phyloP scores from a whole-genome alignment of 2,113 vertebrate genomes.

The Mustelus asterias region DNA sequence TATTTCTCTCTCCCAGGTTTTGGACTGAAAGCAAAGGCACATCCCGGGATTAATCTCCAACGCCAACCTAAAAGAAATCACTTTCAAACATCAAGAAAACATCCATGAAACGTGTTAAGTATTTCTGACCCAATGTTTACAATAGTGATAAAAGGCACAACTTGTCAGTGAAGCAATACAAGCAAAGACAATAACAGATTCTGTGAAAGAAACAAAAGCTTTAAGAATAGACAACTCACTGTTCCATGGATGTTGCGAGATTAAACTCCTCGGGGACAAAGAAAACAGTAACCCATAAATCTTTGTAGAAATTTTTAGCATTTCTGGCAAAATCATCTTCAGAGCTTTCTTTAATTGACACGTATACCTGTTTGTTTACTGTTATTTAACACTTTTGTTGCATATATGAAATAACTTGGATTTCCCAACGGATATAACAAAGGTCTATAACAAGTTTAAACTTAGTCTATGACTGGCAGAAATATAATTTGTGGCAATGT shows the following conservation, averaged over 20 bases:
- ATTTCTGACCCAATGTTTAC: slow-evolving; percentile 14
- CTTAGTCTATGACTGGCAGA: background rate
- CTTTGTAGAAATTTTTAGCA: slow-evolving; percentile 19
- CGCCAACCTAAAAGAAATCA: background rate
- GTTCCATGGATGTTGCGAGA: background rate
- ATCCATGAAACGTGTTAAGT: background rate
- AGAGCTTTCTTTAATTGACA: slow-evolving; percentile 32
- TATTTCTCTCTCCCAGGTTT: too few species aligned
- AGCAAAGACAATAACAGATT: background rate
- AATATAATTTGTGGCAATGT: slow-evolving; percentile 9
- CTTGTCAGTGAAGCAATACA: slow-evolving; percentile 21
- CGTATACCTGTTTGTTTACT: background rate
- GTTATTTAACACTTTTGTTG: slow-evolving; percentile 9
- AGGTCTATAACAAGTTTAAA: slow-evolving; percentile 12
- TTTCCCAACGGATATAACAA: background rate
- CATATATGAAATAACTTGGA: background rate
- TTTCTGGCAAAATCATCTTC: background rate
- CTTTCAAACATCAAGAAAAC: background rate
- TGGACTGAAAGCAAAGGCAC: background rate
- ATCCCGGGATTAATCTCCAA: background rate
- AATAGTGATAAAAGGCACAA: background rate
- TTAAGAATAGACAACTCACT: slow-evolving; percentile 4
- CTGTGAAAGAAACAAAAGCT: background rate
- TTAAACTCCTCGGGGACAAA: background rate
- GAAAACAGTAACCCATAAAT: slow-evolving; percentile 17